A percentile compares a stretch with the other conserved stretches of the same genome.
Evolutionary conservation across 1,140 invertebrate genomes (phyloP).

Genomic region (Galleria mellonella): DNA sequence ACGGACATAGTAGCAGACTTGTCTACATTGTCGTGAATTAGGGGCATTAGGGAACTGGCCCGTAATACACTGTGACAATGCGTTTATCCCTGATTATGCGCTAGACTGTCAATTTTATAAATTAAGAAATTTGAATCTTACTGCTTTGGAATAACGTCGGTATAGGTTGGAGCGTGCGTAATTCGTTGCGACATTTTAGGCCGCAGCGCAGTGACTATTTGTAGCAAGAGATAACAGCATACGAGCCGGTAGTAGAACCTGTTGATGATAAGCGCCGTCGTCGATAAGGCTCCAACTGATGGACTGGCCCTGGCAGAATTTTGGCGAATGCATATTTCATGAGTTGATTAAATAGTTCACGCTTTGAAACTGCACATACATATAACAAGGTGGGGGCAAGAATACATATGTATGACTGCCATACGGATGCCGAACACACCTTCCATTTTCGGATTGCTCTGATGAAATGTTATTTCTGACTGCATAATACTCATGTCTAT

Average conservation of each 20-base stretch:
- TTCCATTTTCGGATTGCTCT: no score
- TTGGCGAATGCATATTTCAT: conserved; percentile 70
- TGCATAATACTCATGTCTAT: no score
- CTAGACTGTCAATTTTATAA: conserved; percentile 15
- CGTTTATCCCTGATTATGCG: conserved; percentile 54
- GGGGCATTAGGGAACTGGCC: conserved; percentile 54
- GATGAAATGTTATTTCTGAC: no score
- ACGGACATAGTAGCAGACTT: conserved; percentile 30
- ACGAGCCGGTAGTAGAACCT: conserved; percentile 62
- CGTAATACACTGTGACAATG: conserved; percentile 60
- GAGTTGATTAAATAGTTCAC: conserved; percentile 72
- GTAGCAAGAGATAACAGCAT: conserved; percentile 68
- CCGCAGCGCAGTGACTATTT: conserved; percentile 45
- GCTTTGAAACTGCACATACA: conserved; percentile 42
- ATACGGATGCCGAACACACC: no score
- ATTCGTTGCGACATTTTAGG: no score
- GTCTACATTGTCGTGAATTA: conserved; percentile 63
- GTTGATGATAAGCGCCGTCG: conserved; percentile 69
- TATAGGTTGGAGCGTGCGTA: no score
- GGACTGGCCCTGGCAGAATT: conserved; percentile 59
- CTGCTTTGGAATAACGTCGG: neutral
- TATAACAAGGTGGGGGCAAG: conserved; percentile 18
- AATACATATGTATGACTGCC: conserved; percentile 28
- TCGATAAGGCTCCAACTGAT: conserved; percentile 62
- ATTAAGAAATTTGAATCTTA: conserved; percentile 14